Conservation (phyloP, 2,888 invertebrate genomes). For the Tethea ocularis region DNA sequence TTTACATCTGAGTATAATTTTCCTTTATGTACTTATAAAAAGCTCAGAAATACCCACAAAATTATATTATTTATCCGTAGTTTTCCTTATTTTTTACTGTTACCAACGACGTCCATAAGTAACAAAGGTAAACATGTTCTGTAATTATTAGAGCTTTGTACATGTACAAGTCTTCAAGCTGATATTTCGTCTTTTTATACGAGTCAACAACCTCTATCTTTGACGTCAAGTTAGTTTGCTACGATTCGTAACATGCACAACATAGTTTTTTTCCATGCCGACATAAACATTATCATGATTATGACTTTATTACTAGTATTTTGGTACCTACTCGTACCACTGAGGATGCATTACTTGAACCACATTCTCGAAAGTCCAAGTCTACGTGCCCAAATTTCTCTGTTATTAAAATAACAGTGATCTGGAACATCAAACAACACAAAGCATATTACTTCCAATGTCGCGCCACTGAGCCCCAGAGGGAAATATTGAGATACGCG, state of each 20-base stretch:
- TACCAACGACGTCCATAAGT: no score
- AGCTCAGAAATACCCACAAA: neutral
- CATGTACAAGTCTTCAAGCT: no score
- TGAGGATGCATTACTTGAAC: neutral
- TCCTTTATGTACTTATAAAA: neutral
- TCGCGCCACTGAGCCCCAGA: neutral
- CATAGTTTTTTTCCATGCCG: no score
- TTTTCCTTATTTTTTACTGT: neutral
- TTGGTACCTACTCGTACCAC: no score
- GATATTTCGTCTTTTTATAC: no score
- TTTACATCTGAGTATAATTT: neutral
- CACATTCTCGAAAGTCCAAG: neutral
- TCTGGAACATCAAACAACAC: neutral
- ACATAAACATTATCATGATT: no score
- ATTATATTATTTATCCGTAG: neutral
- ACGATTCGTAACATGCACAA: no score
- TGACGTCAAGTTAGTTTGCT: no score
- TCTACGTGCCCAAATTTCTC: neutral
- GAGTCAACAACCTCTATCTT: no score
- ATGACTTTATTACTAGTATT: no score
- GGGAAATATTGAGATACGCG: neutral
- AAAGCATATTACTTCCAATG: neutral
- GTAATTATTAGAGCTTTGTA: no score
- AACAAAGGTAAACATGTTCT: no score
- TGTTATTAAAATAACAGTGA: neutral